These are phyloP conservation scores for Tineola bisselliella DNA, from an alignment of 2,888 invertebrate species.

Conservation along the genomic window DNA sequence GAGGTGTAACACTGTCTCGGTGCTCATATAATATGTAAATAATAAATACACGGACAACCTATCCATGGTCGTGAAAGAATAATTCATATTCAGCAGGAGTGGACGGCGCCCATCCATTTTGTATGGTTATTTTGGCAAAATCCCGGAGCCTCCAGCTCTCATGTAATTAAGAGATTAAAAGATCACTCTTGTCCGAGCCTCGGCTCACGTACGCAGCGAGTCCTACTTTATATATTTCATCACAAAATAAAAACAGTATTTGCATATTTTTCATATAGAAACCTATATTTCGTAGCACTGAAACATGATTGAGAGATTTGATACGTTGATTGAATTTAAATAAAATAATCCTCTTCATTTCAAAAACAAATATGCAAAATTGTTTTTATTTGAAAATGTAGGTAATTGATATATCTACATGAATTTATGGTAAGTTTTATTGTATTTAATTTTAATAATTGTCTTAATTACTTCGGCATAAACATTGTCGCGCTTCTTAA, in stretches of 20 bases:
- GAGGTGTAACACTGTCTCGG: slow-evolving; percentile 19
- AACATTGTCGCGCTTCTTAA: too few relatives aligned
- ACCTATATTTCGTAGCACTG: not conserved
- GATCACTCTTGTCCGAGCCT: slow-evolving; percentile 10
- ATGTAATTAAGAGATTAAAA: slow-evolving; percentile 51
- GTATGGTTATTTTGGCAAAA: slow-evolving; percentile 48
- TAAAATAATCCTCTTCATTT: not conserved
- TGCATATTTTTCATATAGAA: not conserved
- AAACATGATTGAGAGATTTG: not conserved
- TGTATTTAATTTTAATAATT: too few relatives aligned
- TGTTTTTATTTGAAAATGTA: not conserved
- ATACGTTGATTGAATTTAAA: not conserved
- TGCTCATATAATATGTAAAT: slow-evolving; percentile 49
- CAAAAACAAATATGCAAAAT: not conserved
- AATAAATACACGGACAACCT: slow-evolving; percentile 33
- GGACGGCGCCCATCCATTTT: slow-evolving; percentile 14
- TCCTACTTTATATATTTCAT: not conserved
- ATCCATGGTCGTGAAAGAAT: slow-evolving; percentile 43
- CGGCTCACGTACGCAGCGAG: not conserved
- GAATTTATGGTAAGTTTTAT: too few relatives aligned
- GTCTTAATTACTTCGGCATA: too few relatives aligned
- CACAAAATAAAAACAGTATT: slow-evolving; percentile 6
- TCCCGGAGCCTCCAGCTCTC: slow-evolving; percentile 41
- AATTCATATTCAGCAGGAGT: slow-evolving; percentile 43
- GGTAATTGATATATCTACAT: too few relatives aligned